Evolutionary conservation across 2,113 vertebrate species (phyloP).

Genomic region (Entelurus aequoreus): DNA sequence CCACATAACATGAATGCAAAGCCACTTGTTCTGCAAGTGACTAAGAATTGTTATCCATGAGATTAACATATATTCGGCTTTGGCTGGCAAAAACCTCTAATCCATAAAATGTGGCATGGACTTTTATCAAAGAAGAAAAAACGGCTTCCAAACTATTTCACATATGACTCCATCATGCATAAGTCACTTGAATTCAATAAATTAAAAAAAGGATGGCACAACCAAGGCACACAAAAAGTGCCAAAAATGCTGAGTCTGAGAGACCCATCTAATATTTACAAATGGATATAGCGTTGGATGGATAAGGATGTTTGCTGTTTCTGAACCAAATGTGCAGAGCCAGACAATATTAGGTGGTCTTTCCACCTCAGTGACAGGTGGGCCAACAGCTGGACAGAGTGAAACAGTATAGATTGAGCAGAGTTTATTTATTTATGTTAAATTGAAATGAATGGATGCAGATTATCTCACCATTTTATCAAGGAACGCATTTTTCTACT

Average conservation of each 20-base stretch:
- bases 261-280: slow-evolving; percentile 33
- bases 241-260: slow-evolving; percentile 38
- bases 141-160: slow-evolving; percentile 10
- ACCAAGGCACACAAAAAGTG: slow-evolving; percentile 19
- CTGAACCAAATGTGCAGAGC: slow-evolving; percentile 31
- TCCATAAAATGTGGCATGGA: not conserved
- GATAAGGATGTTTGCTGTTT: slow-evolving; percentile 43
- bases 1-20: not conserved
- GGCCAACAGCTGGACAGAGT: slow-evolving; percentile 23
- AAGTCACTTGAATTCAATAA: slow-evolving; percentile 14
- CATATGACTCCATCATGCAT: slow-evolving; percentile 6
- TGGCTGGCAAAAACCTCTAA: not conserved
- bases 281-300: slow-evolving; percentile 21
- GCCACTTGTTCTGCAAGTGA: not conserved
- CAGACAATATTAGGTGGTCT: slow-evolving; percentile 32
- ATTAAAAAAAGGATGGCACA: slow-evolving; percentile 17
- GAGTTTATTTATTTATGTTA: not conserved
- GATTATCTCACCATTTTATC: not conserved
- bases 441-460: not conserved
- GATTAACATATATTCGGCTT: not conserved
- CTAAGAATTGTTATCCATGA: too few relatives aligned
- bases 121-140: slow-evolving; percentile 6
- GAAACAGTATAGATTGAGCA: not conserved
- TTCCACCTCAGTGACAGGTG: slow-evolving; percentile 38
- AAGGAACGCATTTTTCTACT: not conserved